A percentile compares a stretch with the other conserved stretches of the same genome.
These are phyloP conservation scores for Macaria notata DNA, from an alignment of 2,888 invertebrate genomes.

Conservation along the genomic window DNA sequence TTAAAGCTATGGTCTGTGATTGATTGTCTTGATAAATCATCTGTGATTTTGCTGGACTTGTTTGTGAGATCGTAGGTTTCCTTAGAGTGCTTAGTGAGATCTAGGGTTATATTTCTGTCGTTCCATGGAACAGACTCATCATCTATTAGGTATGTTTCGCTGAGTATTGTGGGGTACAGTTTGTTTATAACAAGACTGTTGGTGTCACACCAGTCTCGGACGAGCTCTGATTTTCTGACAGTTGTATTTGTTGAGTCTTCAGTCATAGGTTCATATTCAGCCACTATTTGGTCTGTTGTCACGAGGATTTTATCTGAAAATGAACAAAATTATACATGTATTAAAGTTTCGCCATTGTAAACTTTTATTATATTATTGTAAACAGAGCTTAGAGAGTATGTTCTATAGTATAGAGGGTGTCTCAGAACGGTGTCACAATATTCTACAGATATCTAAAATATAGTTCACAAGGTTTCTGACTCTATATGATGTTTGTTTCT, in stretches of 20 bases:
- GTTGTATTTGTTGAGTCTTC: constrained; percentile 54
- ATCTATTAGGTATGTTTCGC: constrained; percentile 64
- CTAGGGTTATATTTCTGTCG: constrained; percentile 50
- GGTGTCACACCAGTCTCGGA: constrained; percentile 73
- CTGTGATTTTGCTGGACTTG: constrained; percentile 4
- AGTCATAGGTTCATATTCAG: constrained; percentile 77
- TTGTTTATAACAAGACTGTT: constrained; percentile 67
- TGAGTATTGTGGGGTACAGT: constrained; percentile 70
- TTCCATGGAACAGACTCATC: constrained; percentile 57
- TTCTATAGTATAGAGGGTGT: too few species aligned
- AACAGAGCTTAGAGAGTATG: too few species aligned
- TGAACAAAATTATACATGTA: constrained; percentile 5
- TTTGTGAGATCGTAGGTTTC: constrained; percentile 26
- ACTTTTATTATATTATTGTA: too few species aligned
- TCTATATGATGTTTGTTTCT: too few species aligned
- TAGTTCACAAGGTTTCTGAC: too few species aligned
- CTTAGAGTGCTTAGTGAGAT: constrained; percentile 47
- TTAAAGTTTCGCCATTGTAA: neutral
- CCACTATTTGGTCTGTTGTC: constrained; percentile 82
- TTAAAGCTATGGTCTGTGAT: constrained; percentile 48
- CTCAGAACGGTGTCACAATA: too few species aligned
- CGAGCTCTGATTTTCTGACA: constrained; percentile 64
- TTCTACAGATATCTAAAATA: too few species aligned
- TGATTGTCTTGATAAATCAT: constrained; percentile 26
- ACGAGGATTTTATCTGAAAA: constrained; percentile 84